phyloP scores from a whole-genome alignment of 2,888 invertebrate genomes.

The Microchrysa polita region DNA sequence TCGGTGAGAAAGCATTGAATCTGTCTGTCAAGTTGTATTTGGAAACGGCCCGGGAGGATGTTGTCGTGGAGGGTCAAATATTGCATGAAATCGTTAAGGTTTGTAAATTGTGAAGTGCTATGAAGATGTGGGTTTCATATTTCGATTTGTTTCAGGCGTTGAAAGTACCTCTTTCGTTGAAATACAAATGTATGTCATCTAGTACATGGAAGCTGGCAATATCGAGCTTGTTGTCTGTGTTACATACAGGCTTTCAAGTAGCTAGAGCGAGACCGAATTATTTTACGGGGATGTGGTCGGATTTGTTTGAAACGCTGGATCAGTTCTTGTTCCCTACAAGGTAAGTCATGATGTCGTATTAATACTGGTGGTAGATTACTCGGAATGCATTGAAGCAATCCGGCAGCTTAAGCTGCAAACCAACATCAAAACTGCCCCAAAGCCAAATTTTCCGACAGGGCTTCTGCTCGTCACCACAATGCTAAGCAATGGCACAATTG shows the following conservation, averaged over 20 bases:
- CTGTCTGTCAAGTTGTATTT: constrained; percentile 80
- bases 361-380: too few relatives aligned
- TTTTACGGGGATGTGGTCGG: constrained; percentile 85
- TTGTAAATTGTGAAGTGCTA: constrained; percentile 7
- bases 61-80: constrained; percentile 77
- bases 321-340: constrained; percentile 90
- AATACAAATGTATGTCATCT: constrained; percentile 82
- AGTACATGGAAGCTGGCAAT: constrained; percentile 87
- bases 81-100: constrained; percentile 73
- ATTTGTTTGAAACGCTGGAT: constrained; percentile 85
- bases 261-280: constrained; percentile 81
- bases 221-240: constrained; percentile 77
- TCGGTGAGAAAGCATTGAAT: constrained; percentile 81
- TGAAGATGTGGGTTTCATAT: constrained; percentile 2
- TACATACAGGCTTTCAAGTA: constrained; percentile 86
- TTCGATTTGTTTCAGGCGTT: constrained; percentile 67
- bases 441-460: too few relatives aligned
- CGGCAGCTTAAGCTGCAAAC: too few relatives aligned
- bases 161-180: constrained; percentile 78
- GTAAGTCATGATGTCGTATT: constrained; percentile 66
- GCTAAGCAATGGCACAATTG: too few relatives aligned
- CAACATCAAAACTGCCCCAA: too few relatives aligned
- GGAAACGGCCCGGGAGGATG: constrained; percentile 74
- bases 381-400: too few relatives aligned
- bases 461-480: too few relatives aligned